Conservation (phyloP, 1,140 invertebrate species). For the Diorhabda sublineata region DNA sequence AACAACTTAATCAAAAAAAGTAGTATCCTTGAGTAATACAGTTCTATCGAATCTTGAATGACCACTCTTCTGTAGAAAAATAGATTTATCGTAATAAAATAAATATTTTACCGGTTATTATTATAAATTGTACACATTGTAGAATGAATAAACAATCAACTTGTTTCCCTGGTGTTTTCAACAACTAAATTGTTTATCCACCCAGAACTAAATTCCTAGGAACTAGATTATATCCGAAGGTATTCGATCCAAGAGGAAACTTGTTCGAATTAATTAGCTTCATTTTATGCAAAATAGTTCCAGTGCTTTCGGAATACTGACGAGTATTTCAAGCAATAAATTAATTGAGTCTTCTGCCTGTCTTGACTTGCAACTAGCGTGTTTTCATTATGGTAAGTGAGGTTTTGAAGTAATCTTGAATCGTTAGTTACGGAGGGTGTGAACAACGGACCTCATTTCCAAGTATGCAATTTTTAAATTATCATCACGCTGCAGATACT, state of each 20-base stretch:
- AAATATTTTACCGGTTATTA: no score
- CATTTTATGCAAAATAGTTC: conserved; percentile 26
- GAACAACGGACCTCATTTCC: no score
- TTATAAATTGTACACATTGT: no score
- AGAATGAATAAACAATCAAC: no score
- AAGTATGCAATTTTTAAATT: no score
- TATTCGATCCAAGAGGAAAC: conserved; percentile 8
- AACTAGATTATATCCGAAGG: conserved; percentile 8
- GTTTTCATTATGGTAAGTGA: conserved; percentile 20
- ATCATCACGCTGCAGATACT: no score
- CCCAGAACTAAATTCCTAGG: not conserved
- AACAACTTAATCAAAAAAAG: no score
- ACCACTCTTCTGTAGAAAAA: no score
- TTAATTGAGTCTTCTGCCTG: conserved; percentile 21
- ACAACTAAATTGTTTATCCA: not conserved
- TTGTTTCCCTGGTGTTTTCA: no score
- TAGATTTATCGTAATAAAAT: no score
- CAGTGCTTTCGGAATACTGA: conserved; percentile 26
- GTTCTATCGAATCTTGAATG: no score
- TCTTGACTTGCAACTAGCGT: conserved; percentile 17
- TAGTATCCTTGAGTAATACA: no score
- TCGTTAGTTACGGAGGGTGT: not conserved
- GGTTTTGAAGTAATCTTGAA: not conserved
- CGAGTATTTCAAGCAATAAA: conserved; percentile 26
- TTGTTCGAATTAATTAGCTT: conserved; percentile 26